Base-by-base conservation (phyloP, 35 echinoderm and acorn worm genomes). In the Hemicentrotus pulcherrimus region DNA sequence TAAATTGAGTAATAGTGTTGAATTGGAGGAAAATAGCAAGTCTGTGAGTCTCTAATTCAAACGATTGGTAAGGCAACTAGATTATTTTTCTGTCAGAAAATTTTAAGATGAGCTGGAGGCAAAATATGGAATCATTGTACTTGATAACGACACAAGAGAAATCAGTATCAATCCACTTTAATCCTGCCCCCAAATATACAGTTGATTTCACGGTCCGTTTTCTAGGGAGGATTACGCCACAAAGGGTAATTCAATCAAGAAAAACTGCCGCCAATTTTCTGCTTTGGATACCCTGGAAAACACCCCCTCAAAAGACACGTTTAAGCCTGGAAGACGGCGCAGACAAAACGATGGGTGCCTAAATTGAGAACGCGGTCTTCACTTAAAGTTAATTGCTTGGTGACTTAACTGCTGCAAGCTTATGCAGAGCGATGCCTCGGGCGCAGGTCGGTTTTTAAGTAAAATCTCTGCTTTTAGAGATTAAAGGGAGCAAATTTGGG, bases 331-430 rank as follows among this genome's bases (percentile, higher is more conserved):
- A 78, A 78, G 19, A 28, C 65, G 3, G 65, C 19, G 65, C 19
- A 78, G 65, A 28, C 65, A 78, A 18, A 78, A 28, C 65, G 65
- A n/a, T 78, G 65, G 19, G 22, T 78, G 65, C 65, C 65, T 78
- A 78, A 78, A 78, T 78, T 78, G 65, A 78, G 65, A 78, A 78
- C 65, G 65, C n/a, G 65, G 65, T 78, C 65, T 78, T 78, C 65
- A 78, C 65, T 78, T 78, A 78, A 78, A 78, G 65, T 28, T 78
- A 78, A 78, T 78, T 78, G 65, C 65, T 78, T 6, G 28, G 65
- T 78, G 65, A 78, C 65, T 78, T 78, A 78, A 78, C 65, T 78
- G 65, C 65, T 78, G 65, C 65, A 78, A 78, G 65, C 65, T 78
- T 78, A 8, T n/a, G 65, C 65, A 78, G 65, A n/a, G 0, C 18